A percentile compares a stretch with the other conserved stretches of the same genome.
Conservation (phyloP, 2,888 invertebrate genomes). For the Brachyopa scutellaris region DNA sequence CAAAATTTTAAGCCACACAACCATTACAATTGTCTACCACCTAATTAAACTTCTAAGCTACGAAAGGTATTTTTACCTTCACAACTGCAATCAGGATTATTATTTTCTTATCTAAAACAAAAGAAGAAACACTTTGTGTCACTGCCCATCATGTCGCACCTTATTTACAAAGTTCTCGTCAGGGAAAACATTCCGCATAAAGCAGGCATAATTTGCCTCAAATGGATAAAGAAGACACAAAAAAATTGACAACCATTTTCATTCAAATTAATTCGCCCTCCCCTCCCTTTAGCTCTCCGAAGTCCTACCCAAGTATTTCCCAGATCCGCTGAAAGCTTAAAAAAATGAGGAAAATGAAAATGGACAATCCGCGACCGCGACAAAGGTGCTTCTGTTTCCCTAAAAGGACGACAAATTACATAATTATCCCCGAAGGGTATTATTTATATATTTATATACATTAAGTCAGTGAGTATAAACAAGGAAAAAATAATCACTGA, state of each 20-base stretch:
- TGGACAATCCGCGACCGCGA: slow-evolving; percentile 41
- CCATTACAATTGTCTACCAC: not conserved
- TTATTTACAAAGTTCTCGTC: slow-evolving; percentile 30
- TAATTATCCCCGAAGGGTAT: slow-evolving; percentile 69
- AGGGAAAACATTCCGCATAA: slow-evolving; percentile 49
- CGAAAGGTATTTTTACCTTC: not conserved
- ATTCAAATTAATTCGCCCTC: slow-evolving; percentile 44
- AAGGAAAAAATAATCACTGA: slow-evolving; percentile 14
- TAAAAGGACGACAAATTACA: slow-evolving; percentile 70
- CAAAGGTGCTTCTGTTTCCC: slow-evolving; percentile 33
- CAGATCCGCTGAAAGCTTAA: slow-evolving; percentile 55
- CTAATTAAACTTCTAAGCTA: slow-evolving; percentile 13
- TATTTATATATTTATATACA: slow-evolving; percentile 67
- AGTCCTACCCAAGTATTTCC: slow-evolving; percentile 22
- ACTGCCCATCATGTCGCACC: slow-evolving; percentile 23
- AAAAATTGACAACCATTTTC: slow-evolving; percentile 67
- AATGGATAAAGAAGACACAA: slow-evolving; percentile 51
- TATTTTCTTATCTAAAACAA: not conserved
- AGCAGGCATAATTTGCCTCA: slow-evolving; percentile 61
- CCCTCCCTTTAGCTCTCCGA: not conserved
- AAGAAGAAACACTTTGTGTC: slow-evolving; percentile 18
- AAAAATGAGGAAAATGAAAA: slow-evolving; percentile 20
- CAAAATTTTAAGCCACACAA: no score
- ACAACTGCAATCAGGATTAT: slow-evolving; percentile 27
- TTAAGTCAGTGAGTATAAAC: slow-evolving; percentile 28